Evolutionary conservation across 2,113 vertebrate genomes (phyloP).

Genomic region (Axis porcinus): DNA sequence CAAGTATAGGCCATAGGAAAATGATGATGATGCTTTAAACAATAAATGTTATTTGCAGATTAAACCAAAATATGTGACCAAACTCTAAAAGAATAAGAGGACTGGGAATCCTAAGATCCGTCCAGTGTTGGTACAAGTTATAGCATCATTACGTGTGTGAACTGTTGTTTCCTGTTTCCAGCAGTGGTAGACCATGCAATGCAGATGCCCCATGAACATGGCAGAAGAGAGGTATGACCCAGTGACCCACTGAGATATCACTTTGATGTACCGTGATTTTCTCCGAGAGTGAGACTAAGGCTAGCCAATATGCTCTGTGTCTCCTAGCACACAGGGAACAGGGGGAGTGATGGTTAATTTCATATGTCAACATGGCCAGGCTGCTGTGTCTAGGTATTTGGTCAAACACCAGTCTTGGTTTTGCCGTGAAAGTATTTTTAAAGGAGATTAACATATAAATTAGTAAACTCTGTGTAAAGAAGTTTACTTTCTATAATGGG

Average conservation of each 20-base stretch:
- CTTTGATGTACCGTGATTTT: background rate
- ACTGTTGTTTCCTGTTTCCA: background rate
- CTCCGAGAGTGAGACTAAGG: background rate
- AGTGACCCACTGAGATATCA: background rate
- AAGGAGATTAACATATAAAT: background rate
- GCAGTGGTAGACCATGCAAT: accelerated
- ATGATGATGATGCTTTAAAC: background rate
- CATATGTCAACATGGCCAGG: background rate
- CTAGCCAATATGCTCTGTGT: background rate
- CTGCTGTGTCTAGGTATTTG: background rate
- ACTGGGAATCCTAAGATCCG: background rate
- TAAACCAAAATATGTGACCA: background rate
- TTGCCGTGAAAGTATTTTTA: background rate
- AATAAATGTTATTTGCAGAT: background rate
- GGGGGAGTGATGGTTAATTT: background rate
- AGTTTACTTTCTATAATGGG: background rate
- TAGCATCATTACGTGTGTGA: too few species aligned
- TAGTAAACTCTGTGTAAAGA: background rate
- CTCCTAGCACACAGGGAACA: background rate
- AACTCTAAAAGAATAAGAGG: background rate
- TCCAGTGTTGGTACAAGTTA: background rate
- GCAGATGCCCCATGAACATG: background rate
- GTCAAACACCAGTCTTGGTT: background rate
- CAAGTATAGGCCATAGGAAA: background rate
- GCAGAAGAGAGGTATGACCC: background rate